phyloP scores from a whole-genome alignment of 2,888 invertebrate genomes.

The Cheilosia impressa region DNA sequence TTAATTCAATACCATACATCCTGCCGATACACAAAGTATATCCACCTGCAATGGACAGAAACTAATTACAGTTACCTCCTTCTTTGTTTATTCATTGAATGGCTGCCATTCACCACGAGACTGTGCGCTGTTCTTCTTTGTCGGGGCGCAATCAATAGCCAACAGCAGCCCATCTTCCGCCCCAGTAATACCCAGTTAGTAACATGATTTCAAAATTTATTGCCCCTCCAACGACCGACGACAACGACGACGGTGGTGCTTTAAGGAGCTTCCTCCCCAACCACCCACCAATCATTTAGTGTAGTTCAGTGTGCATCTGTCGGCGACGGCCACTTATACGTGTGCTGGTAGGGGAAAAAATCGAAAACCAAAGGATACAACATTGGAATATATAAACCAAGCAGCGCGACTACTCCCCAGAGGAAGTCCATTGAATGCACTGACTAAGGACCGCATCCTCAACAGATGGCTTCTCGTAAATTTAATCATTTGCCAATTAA shows the following conservation, averaged over 20 bases:
- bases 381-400: not conserved
- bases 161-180: constrained; percentile 18
- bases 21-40: constrained; percentile 32
- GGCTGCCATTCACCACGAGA: constrained; percentile 16
- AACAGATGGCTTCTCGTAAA: constrained; percentile 58
- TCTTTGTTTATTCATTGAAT: constrained; percentile 56
- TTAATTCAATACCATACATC: constrained; percentile 49
- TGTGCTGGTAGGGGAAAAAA: constrained; percentile 3
- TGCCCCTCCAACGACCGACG: constrained; percentile 15
- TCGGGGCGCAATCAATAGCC: constrained; percentile 44
- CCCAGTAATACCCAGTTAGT: constrained; percentile 16
- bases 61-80: constrained; percentile 56
- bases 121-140: not conserved
- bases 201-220: constrained; percentile 63
- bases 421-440: constrained; percentile 43
- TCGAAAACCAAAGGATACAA: constrained; percentile 23
- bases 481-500: constrained; percentile 69
- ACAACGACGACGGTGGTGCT: not conserved
- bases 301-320: constrained; percentile 44
- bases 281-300: constrained; percentile 52
- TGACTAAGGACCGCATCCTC: constrained; percentile 32
- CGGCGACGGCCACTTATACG: constrained; percentile 38
- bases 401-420: constrained; percentile 3
- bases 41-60: constrained; percentile 54
- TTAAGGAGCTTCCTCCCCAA: not conserved